Base-by-base conservation (phyloP, 2,888 invertebrate genomes). In the Timema cristinae region DNA sequence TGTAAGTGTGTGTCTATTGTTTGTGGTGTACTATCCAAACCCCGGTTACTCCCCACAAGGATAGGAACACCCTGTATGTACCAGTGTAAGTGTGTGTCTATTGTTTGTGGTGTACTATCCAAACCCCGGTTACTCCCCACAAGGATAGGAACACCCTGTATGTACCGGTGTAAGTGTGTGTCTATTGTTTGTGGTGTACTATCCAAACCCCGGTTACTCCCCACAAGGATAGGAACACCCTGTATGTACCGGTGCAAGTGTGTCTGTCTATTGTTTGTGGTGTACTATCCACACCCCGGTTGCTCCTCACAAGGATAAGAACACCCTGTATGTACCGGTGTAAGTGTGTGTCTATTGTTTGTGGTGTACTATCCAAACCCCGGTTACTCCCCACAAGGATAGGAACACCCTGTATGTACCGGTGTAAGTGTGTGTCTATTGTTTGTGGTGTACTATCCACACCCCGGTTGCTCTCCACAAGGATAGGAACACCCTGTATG, bases 11-110 rank as follows among this genome's bases (percentile, higher is more conserved):
- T 13, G 5, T 5, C 56, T 15, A 56, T 6, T 15, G 32, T 61
- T 47, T 47, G 7, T 61, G 61, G n/a, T n/a, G n/a, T n/a, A n/a
- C 32, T 32, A 32, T 32, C 32, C 32, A 32, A 1, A 32, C 32
- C 32, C 32, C 32, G 32, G 32, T 32, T 32, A 32, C 32, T 32
- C 4, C 32, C 32, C 32, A 32, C 2, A 32, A 2, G 32, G 4
- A 32, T 32, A 56, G 13, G 5, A 15, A n/a, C n/a, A 6, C 13
- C 56, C n/a, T 68, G 68, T 15, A 68, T 51, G 10, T 50, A 47
- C n/a, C 50, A n/a, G 51, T n/a, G 68, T 6, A 50, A 32, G 68
- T 50, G 50, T 68, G 68, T 50, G 50, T 50, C 8, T 67, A 11
- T 5, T 47, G 49, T 47, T 50, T 32, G 32, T 2, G 32, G 32